Evolutionary conservation across 2,797 vertebrate species (phyloP), one percentile per base, ranked within the genome.

Genomic region (Aselliscus stoliczkanus): DNA sequence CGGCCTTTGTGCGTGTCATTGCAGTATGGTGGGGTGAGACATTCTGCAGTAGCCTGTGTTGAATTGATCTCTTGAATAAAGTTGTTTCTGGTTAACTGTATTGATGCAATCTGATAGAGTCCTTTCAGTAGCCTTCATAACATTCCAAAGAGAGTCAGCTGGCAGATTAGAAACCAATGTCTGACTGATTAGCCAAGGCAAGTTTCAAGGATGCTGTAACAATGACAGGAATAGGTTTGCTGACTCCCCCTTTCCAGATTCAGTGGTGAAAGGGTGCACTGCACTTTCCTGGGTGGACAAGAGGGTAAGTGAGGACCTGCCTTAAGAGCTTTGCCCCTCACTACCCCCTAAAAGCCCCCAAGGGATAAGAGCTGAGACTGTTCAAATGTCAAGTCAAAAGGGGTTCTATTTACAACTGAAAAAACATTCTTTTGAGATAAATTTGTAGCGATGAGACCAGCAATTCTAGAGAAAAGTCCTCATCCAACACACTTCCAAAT

Each of bases 51-150:
- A n/a, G 54, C 37, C 82, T 58, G 42, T 94, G 81, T 67, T 64
- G 39, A 84, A n/a, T 83, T 76, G 42, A 2, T 80, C 69, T 87
- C 82, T 64, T 58, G 60, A 96, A 93, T 96, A 97, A 96, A 96
- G 62, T 81, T 84, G 79, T 70, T 97, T 95, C 88, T 97, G 77
- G 73, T 52, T 65, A 92, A 93, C 44, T 42, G 8, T 44, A 60
- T 1, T 69, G 83, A 77, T 60, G 82, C 54, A 76, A 72, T 65
- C 50, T 58, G 58, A 34, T 12, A 18, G 20, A 50, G 60, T 96
- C 42, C 47, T 37, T 75, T 39, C 69, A 58, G 64, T 15, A 73
- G 50, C 21, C 31, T 54, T 54, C 37, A 1, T 11, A 31, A 80
- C 39, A n/a, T 58, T 44, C 27, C 52, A 20, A 5, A 52, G 77